Conservation (phyloP, 1,140 invertebrate species). For the Diabrotica undecimpunctata region DNA sequence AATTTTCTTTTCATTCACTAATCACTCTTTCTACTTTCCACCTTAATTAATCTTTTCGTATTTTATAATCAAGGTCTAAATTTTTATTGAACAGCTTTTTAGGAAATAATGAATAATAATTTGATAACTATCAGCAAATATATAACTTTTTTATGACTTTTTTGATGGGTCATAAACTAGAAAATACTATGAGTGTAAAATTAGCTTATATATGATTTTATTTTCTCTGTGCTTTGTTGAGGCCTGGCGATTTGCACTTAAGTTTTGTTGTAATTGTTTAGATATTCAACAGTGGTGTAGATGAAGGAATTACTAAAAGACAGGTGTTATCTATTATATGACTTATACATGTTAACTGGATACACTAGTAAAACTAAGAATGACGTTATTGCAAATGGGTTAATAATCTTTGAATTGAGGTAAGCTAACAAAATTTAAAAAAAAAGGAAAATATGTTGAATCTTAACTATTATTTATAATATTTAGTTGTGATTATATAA, state of each 20-base stretch:
- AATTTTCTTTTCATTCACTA: not conserved
- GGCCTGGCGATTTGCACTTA: too few relatives aligned
- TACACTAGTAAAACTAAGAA: too few relatives aligned
- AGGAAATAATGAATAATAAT: not conserved
- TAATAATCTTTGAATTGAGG: too few relatives aligned
- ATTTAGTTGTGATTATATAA: too few relatives aligned
- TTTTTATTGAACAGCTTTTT: not conserved
- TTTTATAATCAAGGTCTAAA: not conserved
- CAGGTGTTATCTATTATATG: too few relatives aligned
- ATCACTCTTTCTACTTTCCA: not conserved
- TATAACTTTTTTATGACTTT: not conserved
- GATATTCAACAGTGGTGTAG: not conserved
- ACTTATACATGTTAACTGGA: too few relatives aligned
- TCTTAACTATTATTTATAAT: too few relatives aligned
- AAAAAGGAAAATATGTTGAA: too few relatives aligned
- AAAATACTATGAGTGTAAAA: not conserved
- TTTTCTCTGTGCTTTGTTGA: not conserved
- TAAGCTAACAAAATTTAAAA: too few relatives aligned
- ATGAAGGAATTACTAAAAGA: too few relatives aligned
- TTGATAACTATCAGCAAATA: not conserved
- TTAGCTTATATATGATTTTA: not conserved
- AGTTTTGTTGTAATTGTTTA: not conserved
- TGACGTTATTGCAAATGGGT: too few relatives aligned
- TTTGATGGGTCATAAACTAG: constrained; percentile 1
- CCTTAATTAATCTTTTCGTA: not conserved